Percentiles rank a stretch among this genome's conserved stretches.
Conservation (phyloP, 2,797 vertebrate genomes). For the Urosaurus nigricauda region DNA sequence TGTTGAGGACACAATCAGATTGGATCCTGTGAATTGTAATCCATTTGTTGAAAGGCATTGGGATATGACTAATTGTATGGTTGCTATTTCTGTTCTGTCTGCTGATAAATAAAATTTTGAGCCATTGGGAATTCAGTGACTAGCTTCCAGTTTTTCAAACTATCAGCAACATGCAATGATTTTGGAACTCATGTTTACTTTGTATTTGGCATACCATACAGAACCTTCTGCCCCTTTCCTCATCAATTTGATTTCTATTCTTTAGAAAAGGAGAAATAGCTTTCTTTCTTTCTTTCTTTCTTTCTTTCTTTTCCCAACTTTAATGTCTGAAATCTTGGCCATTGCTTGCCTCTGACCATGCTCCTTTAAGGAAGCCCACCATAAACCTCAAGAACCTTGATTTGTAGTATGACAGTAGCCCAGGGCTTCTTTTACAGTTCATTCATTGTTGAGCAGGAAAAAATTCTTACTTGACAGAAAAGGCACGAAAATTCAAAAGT, state of each 20-base stretch:
- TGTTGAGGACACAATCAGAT: too few species aligned
- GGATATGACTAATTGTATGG: neutral
- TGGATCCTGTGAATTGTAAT: neutral
- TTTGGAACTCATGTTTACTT: neutral
- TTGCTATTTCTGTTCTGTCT: neutral
- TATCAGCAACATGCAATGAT: neutral
- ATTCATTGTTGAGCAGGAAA: constrained; percentile 17
- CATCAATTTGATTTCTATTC: neutral
- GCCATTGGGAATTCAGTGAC: neutral
- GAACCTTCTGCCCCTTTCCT: too few species aligned
- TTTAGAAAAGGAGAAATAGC: neutral
- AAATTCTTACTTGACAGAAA: constrained; percentile 41
- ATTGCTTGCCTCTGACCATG: constrained; percentile 5
- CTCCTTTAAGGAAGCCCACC: constrained; percentile 7
- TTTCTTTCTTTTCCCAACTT: neutral
- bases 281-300: neutral
- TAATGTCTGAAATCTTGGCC: constrained; percentile 11
- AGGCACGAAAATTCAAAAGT: constrained; percentile 47
- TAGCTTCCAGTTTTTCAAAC: neutral
- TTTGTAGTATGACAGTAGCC: constrained; percentile 27
- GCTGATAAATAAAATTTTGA: neutral
- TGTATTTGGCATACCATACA: neutral
- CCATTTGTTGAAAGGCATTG: neutral
- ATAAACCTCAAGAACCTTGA: constrained; percentile 1
- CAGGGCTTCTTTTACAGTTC: constrained; percentile 31